Percentiles rank a stretch among this genome's conserved stretches.
Conservation (phyloP, 2,113 vertebrate genomes). For the Trogon melanurus region DNA sequence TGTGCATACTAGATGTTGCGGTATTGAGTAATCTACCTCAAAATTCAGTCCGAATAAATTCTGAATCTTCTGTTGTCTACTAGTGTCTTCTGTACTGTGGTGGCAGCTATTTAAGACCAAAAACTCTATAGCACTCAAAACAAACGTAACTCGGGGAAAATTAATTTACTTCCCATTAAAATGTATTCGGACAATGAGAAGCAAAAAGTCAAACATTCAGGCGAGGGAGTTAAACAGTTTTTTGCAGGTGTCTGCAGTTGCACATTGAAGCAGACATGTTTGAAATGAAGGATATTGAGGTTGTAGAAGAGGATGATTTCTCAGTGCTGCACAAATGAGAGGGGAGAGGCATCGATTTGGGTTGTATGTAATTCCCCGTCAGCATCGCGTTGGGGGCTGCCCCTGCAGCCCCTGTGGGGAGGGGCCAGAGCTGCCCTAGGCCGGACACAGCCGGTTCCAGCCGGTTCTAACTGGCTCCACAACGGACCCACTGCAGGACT, state of each 20-base stretch:
- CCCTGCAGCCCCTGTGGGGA: no score
- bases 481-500: rapidly evolving
- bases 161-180: background rate
- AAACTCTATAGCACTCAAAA: background rate
- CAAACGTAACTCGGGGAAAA: background rate
- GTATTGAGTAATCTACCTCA: background rate
- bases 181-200: background rate
- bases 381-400: background rate
- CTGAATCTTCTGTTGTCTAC: background rate
- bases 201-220: background rate
- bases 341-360: background rate
- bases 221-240: background rate
- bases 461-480: background rate
- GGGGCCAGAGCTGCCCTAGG: rapidly evolving
- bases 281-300: background rate
- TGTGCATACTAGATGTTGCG: background rate
- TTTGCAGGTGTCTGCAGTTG: background rate
- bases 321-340: background rate
- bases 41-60: background rate
- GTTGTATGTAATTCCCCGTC: background rate
- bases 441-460: rapidly evolving
- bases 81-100: background rate
- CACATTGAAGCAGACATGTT: background rate
- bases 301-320: background rate
- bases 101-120: background rate